These are phyloP conservation scores for Diabrotica virgifera DNA, from an alignment of 1,140 invertebrate genomes.

Conservation along the genomic window DNA sequence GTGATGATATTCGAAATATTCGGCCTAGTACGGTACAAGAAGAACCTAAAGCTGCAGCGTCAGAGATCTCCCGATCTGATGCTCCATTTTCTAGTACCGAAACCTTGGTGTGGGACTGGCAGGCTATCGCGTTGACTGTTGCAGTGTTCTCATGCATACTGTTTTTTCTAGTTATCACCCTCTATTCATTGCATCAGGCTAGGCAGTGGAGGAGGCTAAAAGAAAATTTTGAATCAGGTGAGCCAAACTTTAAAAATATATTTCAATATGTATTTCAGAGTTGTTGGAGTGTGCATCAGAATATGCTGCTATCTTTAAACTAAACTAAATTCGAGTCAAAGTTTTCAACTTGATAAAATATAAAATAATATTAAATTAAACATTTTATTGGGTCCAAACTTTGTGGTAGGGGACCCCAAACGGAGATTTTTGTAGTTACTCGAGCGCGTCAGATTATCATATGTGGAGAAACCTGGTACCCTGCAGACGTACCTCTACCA, in stretches of 20 bases:
- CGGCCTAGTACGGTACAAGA: not conserved
- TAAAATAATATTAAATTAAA: too few species aligned
- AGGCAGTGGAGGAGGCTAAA: slow-evolving; percentile 56
- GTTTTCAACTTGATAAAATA: too few species aligned
- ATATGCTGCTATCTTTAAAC: too few species aligned
- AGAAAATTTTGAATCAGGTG: slow-evolving; percentile 49
- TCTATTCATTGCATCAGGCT: slow-evolving; percentile 61
- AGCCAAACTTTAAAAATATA: slow-evolving; percentile 23
- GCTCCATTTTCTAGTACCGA: slow-evolving; percentile 45
- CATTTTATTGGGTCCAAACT: too few species aligned
- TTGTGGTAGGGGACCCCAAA: too few species aligned
- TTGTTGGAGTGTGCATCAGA: not conserved
- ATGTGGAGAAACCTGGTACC: too few species aligned
- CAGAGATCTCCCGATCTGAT: slow-evolving; percentile 37
- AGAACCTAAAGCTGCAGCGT: slow-evolving; percentile 12
- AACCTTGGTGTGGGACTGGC: slow-evolving; percentile 58
- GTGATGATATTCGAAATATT: slow-evolving; percentile 11
- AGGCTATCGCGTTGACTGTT: slow-evolving; percentile 57
- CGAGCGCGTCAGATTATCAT: too few species aligned
- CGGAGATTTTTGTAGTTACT: too few species aligned
- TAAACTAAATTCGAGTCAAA: not conserved
- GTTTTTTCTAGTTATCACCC: slow-evolving; percentile 62
- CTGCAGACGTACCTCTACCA: too few species aligned
- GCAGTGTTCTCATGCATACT: slow-evolving; percentile 61
- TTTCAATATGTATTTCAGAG: not conserved